A percentile compares a stretch with the other conserved stretches of the same genome.
Conservation (phyloP, 2,797 vertebrate genomes). For the Clarias laeviceps region DNA sequence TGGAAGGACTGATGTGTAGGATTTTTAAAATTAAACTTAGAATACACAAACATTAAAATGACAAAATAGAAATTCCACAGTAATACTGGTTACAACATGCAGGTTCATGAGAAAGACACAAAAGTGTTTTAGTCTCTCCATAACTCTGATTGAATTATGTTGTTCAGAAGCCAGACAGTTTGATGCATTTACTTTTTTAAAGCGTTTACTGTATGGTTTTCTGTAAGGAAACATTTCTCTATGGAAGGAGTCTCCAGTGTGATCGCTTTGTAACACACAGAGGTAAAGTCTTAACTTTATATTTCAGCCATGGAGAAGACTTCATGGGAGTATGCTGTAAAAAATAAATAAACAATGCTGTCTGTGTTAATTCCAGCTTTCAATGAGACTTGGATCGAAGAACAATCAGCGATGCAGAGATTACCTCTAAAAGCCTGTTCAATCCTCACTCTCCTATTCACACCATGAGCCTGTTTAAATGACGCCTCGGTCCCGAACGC, state of each 20-base stretch:
- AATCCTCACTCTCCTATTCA: constrained; percentile 34
- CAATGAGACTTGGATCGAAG: constrained; percentile 26
- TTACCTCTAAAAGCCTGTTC: constrained; percentile 36
- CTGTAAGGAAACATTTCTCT: background rate
- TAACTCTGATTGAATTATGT: background rate
- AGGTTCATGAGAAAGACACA: background rate
- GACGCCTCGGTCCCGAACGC: background rate
- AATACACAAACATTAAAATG: background rate
- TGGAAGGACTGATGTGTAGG: background rate
- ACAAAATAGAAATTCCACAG: background rate
- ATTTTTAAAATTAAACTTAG: background rate
- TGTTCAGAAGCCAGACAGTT: background rate
- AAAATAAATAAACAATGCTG: constrained; percentile 14
- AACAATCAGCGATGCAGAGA: constrained; percentile 38
- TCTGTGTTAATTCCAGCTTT: constrained; percentile 37
- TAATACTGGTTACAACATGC: background rate
- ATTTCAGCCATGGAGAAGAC: background rate
- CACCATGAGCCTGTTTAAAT: constrained; percentile 1
- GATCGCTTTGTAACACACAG: background rate
- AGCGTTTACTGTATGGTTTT: background rate
- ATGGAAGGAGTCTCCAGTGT: background rate
- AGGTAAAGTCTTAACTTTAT: background rate
- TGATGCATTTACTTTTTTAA: background rate
- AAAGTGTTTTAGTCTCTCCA: background rate
- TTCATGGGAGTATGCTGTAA: background rate